Evolutionary conservation across 2,888 invertebrate genomes (phyloP).

Genomic region (Ellobium chinense): DNA sequence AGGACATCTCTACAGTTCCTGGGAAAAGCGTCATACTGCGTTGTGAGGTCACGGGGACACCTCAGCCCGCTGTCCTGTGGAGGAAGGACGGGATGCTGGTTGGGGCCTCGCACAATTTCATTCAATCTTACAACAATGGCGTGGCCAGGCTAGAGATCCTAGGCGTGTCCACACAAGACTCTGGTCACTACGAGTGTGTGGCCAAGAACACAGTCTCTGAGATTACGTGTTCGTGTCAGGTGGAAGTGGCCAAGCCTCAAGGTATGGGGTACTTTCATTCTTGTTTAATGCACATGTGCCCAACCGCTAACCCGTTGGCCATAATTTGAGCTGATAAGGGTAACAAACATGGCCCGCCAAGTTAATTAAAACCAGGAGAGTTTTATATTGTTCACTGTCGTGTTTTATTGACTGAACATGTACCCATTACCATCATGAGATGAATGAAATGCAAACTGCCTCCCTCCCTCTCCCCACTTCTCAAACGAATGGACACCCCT

Average conservation of each 20-base stretch:
- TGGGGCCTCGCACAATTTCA: constrained; percentile 60
- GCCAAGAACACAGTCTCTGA: constrained; percentile 64
- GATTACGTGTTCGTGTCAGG: constrained; percentile 57
- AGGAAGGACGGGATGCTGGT: constrained; percentile 65
- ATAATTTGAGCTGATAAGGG: no score
- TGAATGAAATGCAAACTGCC: no score
- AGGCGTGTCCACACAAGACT: constrained; percentile 59
- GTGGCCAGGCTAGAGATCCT: constrained; percentile 64
- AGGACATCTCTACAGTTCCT: constrained; percentile 51
- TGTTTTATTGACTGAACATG: no score
- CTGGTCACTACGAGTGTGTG: constrained; percentile 68
- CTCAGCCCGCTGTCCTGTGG: constrained; percentile 66
- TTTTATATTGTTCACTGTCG: no score
- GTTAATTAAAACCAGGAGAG: no score
- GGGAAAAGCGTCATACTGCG: constrained; percentile 59
- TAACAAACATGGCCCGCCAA: no score
- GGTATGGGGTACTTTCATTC: no score
- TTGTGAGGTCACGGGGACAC: constrained; percentile 64
- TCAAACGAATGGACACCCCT: no score
- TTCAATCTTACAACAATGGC: constrained; percentile 62
- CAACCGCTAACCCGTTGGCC: no score
- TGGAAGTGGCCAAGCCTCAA: constrained; percentile 41
- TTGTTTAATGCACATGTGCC: no score
- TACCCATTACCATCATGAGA: no score
- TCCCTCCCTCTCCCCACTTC: no score